phyloP scores from a whole-genome alignment of 2,113 vertebrate genomes.

The Pelecanus crispus region DNA sequence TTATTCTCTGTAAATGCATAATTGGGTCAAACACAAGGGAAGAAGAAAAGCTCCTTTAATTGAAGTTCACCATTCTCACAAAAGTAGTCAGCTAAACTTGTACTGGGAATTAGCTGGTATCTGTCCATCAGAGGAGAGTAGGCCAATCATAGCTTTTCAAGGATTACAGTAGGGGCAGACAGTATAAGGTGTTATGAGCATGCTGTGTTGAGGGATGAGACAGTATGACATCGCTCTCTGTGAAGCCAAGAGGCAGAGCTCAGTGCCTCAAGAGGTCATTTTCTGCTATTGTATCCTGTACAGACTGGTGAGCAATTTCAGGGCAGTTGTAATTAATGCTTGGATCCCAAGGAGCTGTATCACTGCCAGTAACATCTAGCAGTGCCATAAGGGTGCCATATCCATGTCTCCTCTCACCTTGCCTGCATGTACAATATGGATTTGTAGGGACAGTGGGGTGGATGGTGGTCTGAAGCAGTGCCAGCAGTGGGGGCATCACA shows the following conservation, averaged over 20 bases:
- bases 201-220: accelerated
- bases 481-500: background rate
- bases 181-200: background rate
- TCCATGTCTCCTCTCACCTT: background rate
- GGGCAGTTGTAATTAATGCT: background rate
- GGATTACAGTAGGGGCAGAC: background rate
- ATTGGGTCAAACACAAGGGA: background rate
- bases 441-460: background rate
- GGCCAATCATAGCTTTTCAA: background rate
- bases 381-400: background rate
- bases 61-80: background rate
- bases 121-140: background rate
- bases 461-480: background rate
- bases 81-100: background rate
- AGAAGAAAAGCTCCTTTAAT: background rate
- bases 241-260: background rate
- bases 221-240: background rate
- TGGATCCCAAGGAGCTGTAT: background rate
- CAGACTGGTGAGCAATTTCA: background rate
- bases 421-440: background rate
- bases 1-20: background rate
- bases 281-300: background rate
- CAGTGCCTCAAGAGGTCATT: background rate
- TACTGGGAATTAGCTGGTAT: background rate
- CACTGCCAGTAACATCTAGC: background rate